A percentile compares a stretch with the other conserved stretches of the same genome.
Conservation (phyloP, 2,888 invertebrate genomes). For the Drosophila prolongata region DNA sequence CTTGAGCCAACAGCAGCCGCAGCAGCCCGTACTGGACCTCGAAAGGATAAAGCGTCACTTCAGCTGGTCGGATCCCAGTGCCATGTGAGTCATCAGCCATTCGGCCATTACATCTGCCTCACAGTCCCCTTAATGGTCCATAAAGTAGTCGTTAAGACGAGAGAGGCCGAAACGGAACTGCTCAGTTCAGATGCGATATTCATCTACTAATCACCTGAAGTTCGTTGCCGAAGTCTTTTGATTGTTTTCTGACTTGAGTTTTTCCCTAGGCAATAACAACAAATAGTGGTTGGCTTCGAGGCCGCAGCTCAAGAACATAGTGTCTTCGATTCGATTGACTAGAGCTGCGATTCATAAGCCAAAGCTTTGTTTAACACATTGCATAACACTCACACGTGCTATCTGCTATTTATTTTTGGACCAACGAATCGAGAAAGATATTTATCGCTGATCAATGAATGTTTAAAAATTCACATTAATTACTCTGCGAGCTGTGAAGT, state of each 20-base stretch:
- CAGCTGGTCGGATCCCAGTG: conserved; percentile 83
- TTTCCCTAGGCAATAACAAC: conserved; percentile 17
- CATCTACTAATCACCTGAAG: conserved; percentile 31
- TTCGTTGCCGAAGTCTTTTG: conserved; percentile 50
- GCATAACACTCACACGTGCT: conserved; percentile 38
- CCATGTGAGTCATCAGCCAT: conserved; percentile 79
- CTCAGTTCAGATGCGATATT: not conserved
- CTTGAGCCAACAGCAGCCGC: conserved; percentile 65
- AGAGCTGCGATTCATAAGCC: conserved; percentile 14
- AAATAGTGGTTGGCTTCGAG: conserved; percentile 56
- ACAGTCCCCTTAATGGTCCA: conserved; percentile 31
- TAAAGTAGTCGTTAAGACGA: conserved; percentile 36
- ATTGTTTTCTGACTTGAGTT: conserved; percentile 5
- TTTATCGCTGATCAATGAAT: conserved; percentile 38
- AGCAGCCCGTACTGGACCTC: conserved; percentile 73
- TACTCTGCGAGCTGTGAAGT: conserved; percentile 6
- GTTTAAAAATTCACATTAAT: conserved; percentile 21
- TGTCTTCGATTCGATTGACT: conserved; percentile 20
- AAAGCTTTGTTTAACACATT: conserved; percentile 6
- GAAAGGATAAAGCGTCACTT: conserved; percentile 82
- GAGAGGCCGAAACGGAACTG: conserved; percentile 41
- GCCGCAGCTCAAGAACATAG: conserved; percentile 52
- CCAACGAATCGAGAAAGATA: not conserved
- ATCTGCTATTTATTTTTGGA: conserved; percentile 22
- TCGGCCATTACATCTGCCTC: conserved; percentile 17